Percentiles rank a stretch among this genome's conserved stretches.
Conservation (phyloP, 2,113 vertebrate species). For the Istiophorus platypterus region DNA sequence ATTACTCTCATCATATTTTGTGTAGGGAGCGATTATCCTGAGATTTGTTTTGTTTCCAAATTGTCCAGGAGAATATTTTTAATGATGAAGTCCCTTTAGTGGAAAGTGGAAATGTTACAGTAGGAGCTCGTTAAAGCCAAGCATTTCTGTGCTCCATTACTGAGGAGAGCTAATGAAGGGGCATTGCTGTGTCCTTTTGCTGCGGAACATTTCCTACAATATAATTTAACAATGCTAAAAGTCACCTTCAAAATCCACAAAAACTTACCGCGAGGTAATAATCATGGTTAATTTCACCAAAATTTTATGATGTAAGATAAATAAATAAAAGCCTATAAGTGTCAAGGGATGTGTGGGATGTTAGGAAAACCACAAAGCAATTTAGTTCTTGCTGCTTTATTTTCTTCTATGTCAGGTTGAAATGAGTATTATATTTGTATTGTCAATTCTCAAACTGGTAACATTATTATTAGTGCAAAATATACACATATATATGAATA, state of each 20-base stretch:
- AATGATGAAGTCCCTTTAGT: conserved; percentile 64
- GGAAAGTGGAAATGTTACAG: conserved; percentile 64
- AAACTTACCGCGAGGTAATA: conserved; percentile 2
- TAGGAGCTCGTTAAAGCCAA: conserved; percentile 66
- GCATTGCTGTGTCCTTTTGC: conserved; percentile 40
- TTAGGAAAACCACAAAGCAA: neutral
- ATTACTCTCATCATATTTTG: conserved; percentile 54
- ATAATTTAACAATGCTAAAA: conserved; percentile 47
- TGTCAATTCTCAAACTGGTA: neutral
- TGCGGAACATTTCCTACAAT: conserved; percentile 31
- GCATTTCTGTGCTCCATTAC: conserved; percentile 27
- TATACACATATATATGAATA: too few relatives aligned
- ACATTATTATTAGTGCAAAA: neutral
- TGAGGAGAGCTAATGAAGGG: conserved; percentile 23
- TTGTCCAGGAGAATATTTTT: conserved; percentile 59
- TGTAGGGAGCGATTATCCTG: conserved; percentile 43
- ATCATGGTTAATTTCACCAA: conserved; percentile 35
- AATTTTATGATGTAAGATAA: neutral
- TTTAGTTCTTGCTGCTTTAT: neutral
- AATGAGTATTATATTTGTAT: neutral
- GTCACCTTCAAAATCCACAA: conserved; percentile 15
- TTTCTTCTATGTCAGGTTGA: neutral
- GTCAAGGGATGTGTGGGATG: neutral
- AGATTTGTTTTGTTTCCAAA: conserved; percentile 68
- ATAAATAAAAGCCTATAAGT: conserved; percentile 3